Conservation (phyloP, 2,113 vertebrate species). For the Prinia subflava region DNA sequence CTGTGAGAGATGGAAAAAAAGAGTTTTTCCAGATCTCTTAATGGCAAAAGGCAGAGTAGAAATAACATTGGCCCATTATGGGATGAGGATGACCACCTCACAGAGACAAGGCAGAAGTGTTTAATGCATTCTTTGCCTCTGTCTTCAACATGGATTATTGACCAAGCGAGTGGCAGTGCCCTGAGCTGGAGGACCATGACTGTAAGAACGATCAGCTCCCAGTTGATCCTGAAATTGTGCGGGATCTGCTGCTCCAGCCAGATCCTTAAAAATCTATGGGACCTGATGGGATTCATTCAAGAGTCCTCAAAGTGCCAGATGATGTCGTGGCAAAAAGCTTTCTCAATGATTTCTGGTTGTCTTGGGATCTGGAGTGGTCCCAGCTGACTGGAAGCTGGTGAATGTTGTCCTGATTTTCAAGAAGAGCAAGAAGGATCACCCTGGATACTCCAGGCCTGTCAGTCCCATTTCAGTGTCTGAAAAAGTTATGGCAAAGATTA, state of each 20-base stretch:
- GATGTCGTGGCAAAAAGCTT: neutral
- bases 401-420: rapidly evolving
- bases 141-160: neutral
- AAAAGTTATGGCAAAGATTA: neutral
- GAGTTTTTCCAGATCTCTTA: neutral
- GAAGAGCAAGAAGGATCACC: neutral
- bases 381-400: neutral
- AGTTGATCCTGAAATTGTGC: neutral
- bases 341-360: neutral
- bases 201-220: neutral
- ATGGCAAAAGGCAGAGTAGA: neutral
- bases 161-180: no score
- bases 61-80: neutral
- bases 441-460: neutral
- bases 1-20: neutral
- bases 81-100: no score
- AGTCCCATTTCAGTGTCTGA: neutral
- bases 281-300: neutral
- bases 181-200: neutral
- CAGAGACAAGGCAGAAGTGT: neutral
- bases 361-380: rapidly evolving
- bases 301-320: neutral
- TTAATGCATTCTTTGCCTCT: neutral
- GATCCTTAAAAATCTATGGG: neutral
- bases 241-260: neutral